Percentiles rank a stretch among this genome's conserved stretches.
Conservation (phyloP, 2,888 invertebrate genomes). For the Cancer borealis region DNA sequence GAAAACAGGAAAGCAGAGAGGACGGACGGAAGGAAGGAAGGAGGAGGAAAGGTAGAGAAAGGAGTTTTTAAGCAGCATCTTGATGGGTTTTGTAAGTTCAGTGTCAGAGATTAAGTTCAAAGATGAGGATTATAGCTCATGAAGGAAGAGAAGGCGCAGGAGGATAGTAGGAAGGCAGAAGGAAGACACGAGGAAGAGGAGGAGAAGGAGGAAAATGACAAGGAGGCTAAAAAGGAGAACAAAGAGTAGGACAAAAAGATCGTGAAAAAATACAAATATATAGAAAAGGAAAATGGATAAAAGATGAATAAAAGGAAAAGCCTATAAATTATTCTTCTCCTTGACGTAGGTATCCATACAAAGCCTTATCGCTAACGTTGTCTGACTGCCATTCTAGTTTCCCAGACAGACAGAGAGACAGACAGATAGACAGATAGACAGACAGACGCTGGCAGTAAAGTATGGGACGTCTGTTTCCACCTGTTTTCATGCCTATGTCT, state of each 20-base stretch:
- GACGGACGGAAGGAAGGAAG: neutral
- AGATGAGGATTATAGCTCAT: neutral
- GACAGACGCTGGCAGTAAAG: neutral
- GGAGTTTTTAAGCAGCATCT: neutral
- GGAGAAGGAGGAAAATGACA: neutral
- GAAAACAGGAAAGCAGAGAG: neutral
- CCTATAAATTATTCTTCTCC: neutral
- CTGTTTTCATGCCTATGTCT: neutral
- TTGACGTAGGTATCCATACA: neutral
- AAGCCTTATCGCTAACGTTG: neutral
- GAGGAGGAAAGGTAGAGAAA: neutral
- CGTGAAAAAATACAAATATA: neutral
- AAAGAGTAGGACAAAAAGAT: neutral
- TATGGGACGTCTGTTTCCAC: neutral
- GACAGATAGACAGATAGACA: neutral
- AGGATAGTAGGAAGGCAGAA: neutral
- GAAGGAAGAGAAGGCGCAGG: neutral
- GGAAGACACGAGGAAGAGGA: neutral
- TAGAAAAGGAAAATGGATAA: neutral
- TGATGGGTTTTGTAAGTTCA: neutral
- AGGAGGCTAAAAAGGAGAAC: neutral
- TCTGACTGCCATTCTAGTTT: neutral
- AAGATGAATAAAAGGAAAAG: neutral
- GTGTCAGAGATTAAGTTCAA: neutral
- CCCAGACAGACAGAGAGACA: neutral